phyloP scores from a whole-genome alignment of 64 coral and sea anemone genomes.

The Montipora capricornis region DNA sequence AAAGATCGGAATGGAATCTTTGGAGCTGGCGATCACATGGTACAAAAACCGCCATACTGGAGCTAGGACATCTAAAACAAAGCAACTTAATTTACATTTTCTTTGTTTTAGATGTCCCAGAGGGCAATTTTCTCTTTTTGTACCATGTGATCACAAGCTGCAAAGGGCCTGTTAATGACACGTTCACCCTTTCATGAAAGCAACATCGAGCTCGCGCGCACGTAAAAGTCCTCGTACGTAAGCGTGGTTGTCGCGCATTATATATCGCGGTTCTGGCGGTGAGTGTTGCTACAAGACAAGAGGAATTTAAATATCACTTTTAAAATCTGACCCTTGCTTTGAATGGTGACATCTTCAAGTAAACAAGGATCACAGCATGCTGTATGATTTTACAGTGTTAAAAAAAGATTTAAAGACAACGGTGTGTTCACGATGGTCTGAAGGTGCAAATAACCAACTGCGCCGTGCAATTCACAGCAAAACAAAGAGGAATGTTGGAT shows the following conservation, averaged over 20 bases:
- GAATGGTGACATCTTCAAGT: not conserved
- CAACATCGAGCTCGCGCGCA: not conserved
- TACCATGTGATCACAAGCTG: no score
- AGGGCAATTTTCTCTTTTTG: no score
- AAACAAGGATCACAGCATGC: not conserved
- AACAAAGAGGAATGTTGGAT: not conserved
- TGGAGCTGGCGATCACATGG: no score
- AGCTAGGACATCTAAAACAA: no score
- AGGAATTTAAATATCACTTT: conserved; percentile 1
- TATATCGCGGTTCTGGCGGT: no score
- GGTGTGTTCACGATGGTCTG: not conserved
- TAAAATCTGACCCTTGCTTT: not conserved
- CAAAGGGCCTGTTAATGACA: no score
- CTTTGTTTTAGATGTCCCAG: no score
- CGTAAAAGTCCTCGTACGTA: no score
- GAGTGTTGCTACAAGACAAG: not conserved
- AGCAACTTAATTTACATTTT: no score
- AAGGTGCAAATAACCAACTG: not conserved
- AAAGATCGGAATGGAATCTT: no score
- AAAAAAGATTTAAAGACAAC: not conserved
- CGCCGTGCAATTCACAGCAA: not conserved
- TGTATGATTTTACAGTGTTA: not conserved
- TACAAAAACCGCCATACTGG: no score
- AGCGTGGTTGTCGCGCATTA: no score
- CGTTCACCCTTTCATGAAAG: not conserved